Evolutionary conservation across 1,140 invertebrate genomes (phyloP).

Genomic region (Leucophenga varia): DNA sequence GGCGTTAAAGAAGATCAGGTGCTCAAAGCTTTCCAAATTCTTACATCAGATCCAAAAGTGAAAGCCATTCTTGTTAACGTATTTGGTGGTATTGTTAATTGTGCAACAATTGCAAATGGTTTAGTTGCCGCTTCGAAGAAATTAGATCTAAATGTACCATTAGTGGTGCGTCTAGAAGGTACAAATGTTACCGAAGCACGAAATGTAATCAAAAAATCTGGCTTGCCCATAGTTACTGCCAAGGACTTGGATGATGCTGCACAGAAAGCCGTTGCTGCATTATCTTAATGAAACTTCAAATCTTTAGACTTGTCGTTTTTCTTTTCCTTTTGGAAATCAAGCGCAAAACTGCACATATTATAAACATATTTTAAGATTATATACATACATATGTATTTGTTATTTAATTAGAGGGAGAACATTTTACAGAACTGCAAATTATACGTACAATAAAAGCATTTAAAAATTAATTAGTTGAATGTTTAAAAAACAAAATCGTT

Average conservation of each 20-base stretch:
- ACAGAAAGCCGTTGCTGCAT: conserved; percentile 71
- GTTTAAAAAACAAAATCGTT: too few relatives aligned
- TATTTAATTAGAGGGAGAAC: too few relatives aligned
- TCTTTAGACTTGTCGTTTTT: too few relatives aligned
- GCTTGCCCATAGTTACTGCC: conserved; percentile 78
- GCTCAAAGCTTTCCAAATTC: conserved; percentile 92
- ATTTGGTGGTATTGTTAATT: conserved; percentile 99
- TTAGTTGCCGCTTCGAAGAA: conserved; percentile 85
- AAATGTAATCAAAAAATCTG: conserved; percentile 78
- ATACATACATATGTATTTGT: too few relatives aligned
- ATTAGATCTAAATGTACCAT: conserved; percentile 79
- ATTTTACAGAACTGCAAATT: too few relatives aligned
- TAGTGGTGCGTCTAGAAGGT: conserved; percentile 93
- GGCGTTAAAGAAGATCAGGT: conserved; percentile 91
- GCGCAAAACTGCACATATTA: too few relatives aligned
- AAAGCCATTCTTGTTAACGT: conserved; percentile 97
- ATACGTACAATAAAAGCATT: too few relatives aligned
- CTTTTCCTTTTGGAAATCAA: too few relatives aligned
- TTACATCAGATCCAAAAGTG: conserved; percentile 87
- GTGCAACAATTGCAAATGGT: conserved; percentile 93
- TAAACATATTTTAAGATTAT: too few relatives aligned
- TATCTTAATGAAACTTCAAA: too few relatives aligned
- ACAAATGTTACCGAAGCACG: conserved; percentile 66
- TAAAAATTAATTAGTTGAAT: too few relatives aligned
- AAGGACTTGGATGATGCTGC: conserved; percentile 91